Conservation (phyloP, 2,113 vertebrate genomes). For the Anoura caudifer region DNA sequence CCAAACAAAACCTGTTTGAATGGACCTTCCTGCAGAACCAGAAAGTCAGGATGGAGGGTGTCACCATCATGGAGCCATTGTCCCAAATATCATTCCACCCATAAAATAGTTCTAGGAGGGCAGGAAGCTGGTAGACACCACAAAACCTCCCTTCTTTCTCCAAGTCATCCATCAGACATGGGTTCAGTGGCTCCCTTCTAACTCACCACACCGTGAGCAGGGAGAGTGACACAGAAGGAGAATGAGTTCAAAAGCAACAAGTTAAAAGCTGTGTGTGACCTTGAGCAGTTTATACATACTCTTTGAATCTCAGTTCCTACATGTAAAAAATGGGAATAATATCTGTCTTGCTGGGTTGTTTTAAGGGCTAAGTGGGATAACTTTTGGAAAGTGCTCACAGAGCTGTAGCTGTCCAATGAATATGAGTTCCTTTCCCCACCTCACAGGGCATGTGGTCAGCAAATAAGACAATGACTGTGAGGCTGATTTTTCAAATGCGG, state of each 20-base stretch:
- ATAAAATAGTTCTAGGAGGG: background rate
- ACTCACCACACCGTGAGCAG: background rate
- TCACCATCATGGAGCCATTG: background rate
- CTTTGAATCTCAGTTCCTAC: slow-evolving; percentile 20
- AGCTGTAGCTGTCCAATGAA: background rate
- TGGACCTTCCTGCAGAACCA: slow-evolving; percentile 6
- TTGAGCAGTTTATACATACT: background rate
- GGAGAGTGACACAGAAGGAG: background rate
- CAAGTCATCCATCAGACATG: background rate
- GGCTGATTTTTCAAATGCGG: slow-evolving; percentile 28
- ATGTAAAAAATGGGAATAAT: background rate
- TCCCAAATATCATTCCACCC: background rate
- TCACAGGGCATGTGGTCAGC: background rate
- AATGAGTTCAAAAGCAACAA: background rate
- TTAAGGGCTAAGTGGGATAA: background rate
- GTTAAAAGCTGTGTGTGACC: background rate
- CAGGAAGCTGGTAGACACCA: background rate
- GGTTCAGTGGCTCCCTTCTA: background rate
- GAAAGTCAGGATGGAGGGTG: background rate
- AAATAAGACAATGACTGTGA: background rate
- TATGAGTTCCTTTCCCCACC: background rate
- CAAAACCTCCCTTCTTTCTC: background rate
- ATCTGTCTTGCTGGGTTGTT: background rate
- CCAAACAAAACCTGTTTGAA: slow-evolving; percentile 1
- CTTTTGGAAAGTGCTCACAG: background rate